Percentiles rank a stretch among this genome's conserved stretches.
Evolutionary conservation across 2,113 vertebrate species (phyloP).

Genomic region (Circaetus gallicus): DNA sequence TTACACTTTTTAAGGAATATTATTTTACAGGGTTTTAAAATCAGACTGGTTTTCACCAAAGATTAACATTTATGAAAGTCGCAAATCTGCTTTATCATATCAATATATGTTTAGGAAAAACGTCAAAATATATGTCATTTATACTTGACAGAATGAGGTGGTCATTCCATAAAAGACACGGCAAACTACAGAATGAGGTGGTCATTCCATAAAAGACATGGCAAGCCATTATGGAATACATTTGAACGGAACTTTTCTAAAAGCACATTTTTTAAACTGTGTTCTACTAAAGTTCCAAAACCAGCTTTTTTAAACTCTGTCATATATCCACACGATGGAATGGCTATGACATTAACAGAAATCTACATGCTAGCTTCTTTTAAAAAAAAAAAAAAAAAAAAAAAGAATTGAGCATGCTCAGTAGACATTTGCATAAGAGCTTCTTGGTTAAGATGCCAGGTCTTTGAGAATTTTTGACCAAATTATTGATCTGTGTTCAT

Average conservation of each 20-base stretch:
- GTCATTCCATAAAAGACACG: neutral
- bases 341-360: neutral
- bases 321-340: neutral
- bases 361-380: neutral
- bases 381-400: neutral
- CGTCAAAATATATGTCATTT: neutral
- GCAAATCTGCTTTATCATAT: neutral
- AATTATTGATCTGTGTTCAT: neutral
- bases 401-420: neutral
- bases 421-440: neutral
- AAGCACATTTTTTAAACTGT: neutral
- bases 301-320: neutral
- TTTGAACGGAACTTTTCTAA: neutral
- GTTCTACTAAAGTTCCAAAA: neutral
- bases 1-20: neutral
- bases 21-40: neutral
- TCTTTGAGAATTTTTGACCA: conserved; percentile 4
- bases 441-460: neutral
- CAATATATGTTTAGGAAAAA: neutral
- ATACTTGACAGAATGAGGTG: neutral
- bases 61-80: neutral
- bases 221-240: neutral
- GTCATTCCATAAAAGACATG: neutral
- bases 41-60: neutral
- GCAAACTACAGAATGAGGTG: neutral